Evolutionary conservation across 2,113 vertebrate species (phyloP).

Genomic region (Sitta europaea): DNA sequence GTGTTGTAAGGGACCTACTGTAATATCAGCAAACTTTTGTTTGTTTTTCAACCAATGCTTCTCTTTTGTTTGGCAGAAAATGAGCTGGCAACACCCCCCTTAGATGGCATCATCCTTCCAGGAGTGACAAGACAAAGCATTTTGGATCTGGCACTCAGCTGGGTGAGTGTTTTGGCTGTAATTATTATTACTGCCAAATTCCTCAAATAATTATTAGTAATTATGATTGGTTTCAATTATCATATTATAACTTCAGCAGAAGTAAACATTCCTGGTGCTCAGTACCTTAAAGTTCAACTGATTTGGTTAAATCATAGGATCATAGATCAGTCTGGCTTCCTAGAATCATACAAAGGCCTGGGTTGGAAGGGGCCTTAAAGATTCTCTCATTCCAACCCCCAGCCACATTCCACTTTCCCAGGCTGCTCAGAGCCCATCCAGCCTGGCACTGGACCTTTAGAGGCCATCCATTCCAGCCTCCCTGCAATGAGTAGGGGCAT

Average conservation of each 20-base stretch:
- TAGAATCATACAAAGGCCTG: not conserved
- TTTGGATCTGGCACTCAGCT: slow-evolving; percentile 78
- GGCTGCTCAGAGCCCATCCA: not conserved
- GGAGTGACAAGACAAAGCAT: slow-evolving; percentile 87
- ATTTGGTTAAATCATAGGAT: not conserved
- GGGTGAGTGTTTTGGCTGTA: slow-evolving; percentile 74
- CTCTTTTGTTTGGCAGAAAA: slow-evolving; percentile 74
- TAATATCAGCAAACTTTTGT: not conserved
- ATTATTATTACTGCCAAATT: too few species aligned
- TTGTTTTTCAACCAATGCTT: not conserved
- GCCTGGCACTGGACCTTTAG: not conserved
- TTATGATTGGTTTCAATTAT: not conserved
- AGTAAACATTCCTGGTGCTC: not conserved
- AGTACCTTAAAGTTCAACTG: not conserved
- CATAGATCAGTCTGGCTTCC: not conserved
- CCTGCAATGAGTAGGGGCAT: not conserved
- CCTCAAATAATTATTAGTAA: too few species aligned
- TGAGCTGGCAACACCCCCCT: slow-evolving; percentile 87
- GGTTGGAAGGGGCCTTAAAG: not conserved
- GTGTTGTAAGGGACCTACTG: not conserved
- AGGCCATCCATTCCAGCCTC: not conserved
- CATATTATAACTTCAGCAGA: not conserved
- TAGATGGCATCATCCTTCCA: slow-evolving; percentile 90
- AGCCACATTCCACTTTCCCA: not conserved
- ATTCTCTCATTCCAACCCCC: rapidly evolving